Base-by-base conservation (phyloP, 37 sponge, comb jelly and placozoan species). In the Tethya wilhelma region DNA sequence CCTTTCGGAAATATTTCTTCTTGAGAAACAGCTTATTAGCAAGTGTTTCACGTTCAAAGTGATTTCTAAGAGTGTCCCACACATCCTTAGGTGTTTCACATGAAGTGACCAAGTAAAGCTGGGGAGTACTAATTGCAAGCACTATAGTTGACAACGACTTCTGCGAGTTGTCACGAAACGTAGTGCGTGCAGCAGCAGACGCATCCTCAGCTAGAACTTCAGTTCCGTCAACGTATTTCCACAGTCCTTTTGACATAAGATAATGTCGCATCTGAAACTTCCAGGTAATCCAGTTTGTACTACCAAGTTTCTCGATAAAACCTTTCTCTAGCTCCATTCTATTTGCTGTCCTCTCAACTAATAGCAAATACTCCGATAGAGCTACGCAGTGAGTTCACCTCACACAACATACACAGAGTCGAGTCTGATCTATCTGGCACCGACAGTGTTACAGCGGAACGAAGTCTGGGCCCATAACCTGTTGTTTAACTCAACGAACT, bases 11-110 rank as follows among this genome's bases (percentile, higher is more conserved):
- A 43, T 88, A 88, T 43, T 68, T 42, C 49, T 78, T 86, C 66
- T 78, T 86, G 29, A 86, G 64, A 8, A 86, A 64, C 42, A 78
- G 57, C 64, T 86, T 86, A 74, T 86, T 86, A 1, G 74, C 86
- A 31, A 86, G 44, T 1, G 79, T 86, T 9, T 86, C 86, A 28
- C 65, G 62, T 57, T 86, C 86, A 59, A 73, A 86, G 38, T 79
- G 73, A 0, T 78, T 73, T 4, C 73, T n/a, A 11, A 79, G 64
- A 22, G 65, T 40, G 5, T 71, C 57, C 79, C 86, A 79, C 1
- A 31, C 79, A 22, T 56, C 56, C 53, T 41, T 59, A 0, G 86
- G 86, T 32, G 44, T 26, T 38, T 80, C 74, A 49, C 25, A 79
- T 23, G 75, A 86, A 22, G 77, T 87, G 28, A 87, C 63, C 22